phyloP scores from a whole-genome alignment of 1,140 invertebrate species.

The Drosophila simulans region DNA sequence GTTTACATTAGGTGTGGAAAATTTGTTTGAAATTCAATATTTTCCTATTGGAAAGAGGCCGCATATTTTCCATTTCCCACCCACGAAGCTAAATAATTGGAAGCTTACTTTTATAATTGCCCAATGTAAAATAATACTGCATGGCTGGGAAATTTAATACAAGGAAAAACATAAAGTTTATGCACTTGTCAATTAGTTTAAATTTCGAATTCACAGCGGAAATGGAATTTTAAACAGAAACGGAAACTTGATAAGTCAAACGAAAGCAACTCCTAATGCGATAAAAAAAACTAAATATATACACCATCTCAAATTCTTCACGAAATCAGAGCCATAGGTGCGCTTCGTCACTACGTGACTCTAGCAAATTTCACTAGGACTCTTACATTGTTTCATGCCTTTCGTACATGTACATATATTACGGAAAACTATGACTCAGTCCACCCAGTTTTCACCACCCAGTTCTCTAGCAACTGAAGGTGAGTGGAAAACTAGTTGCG shows the following conservation, averaged over 20 bases:
- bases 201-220: not conserved
- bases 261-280: no score
- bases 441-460: not conserved
- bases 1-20: no score
- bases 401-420: no score
- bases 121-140: not conserved
- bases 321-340: no score
- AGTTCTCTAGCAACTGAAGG: not conserved
- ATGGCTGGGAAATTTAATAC: not conserved
- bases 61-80: not conserved
- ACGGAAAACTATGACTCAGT: not conserved
- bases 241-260: no score
- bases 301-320: no score
- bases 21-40: no score
- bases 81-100: not conserved
- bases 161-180: not conserved
- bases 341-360: no score
- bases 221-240: not conserved
- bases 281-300: no score
- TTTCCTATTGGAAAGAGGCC: no score
- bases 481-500: conserved; percentile 1
- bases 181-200: not conserved
- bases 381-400: no score
- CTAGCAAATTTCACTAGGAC: no score
- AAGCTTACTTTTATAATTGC: not conserved